These are phyloP conservation scores for Trichonephila clavipes DNA, from an alignment of 1,140 invertebrate species.

Conservation along the genomic window DNA sequence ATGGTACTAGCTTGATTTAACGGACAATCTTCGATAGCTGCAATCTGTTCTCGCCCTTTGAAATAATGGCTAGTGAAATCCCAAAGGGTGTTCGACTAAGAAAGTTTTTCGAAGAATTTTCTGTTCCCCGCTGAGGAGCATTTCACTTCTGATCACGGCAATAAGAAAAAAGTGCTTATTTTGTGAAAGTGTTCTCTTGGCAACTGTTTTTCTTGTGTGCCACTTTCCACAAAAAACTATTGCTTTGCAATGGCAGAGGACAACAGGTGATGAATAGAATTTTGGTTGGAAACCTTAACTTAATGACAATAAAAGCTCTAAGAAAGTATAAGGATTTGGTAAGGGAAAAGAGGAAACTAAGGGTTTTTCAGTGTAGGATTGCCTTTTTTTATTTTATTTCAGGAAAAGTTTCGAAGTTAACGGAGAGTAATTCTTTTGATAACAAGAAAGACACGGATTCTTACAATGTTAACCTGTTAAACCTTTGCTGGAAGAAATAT, in stretches of 20 bases:
- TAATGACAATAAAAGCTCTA: neutral
- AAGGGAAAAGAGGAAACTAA: too few relatives aligned
- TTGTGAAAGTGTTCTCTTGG: neutral
- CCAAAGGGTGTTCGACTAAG: neutral
- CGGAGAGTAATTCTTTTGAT: too few relatives aligned
- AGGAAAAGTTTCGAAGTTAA: too few relatives aligned
- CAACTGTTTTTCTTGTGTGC: neutral
- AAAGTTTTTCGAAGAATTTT: neutral
- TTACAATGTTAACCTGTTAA: too few relatives aligned
- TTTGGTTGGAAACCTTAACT: neutral
- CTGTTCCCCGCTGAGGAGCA: neutral
- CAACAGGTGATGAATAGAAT: neutral
- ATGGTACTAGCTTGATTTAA: constrained; percentile 2
- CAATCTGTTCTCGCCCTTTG: neutral
- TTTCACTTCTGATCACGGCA: neutral
- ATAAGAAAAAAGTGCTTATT: neutral
- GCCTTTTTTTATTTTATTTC: too few relatives aligned
- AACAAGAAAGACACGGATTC: too few relatives aligned
- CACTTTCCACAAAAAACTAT: neutral
- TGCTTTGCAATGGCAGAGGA: neutral
- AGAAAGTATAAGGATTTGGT: too few relatives aligned
- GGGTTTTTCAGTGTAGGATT: too few relatives aligned
- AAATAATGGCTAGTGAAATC: constrained; percentile 2
- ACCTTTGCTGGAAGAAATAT: too few relatives aligned
- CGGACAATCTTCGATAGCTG: neutral